These are phyloP conservation scores for Drosophila greeni DNA, from an alignment of 2,888 invertebrate species.

Conservation along the genomic window DNA sequence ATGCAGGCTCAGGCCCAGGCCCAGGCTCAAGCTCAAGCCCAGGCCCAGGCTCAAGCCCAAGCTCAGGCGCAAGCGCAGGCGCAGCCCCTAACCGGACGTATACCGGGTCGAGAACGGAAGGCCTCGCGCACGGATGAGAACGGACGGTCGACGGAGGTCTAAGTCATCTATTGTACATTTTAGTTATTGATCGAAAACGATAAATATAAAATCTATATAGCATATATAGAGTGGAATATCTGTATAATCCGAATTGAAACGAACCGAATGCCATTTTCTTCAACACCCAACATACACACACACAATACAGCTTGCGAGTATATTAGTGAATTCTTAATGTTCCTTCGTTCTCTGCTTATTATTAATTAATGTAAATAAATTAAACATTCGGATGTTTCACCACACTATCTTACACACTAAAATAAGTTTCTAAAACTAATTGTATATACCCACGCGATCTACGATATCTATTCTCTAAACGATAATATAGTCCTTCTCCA, in stretches of 20 bases:
- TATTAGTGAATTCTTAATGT: conserved; percentile 65
- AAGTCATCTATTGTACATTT: conserved; percentile 56
- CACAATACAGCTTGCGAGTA: conserved; percentile 41
- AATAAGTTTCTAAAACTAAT: conserved; percentile 70
- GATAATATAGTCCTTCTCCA: conserved; percentile 27
- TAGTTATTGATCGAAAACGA: conserved; percentile 50
- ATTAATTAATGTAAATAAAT: conserved; percentile 45
- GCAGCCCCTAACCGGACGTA: conserved; percentile 67
- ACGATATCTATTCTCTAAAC: conserved; percentile 48
- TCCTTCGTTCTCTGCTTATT: conserved; percentile 72
- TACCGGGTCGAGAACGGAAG: conserved; percentile 80
- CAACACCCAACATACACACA: conserved; percentile 41
- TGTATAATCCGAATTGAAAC: conserved; percentile 56
- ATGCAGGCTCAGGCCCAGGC: conserved; percentile 75
- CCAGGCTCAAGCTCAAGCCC: conserved; percentile 79
- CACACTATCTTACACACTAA: conserved; percentile 55
- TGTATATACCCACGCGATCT: conserved; percentile 60
- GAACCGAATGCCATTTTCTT: conserved; percentile 65
- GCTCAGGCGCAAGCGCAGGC: conserved; percentile 75
- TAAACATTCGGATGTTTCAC: conserved; percentile 42
- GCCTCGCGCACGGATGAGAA: conserved; percentile 81
- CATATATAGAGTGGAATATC: conserved; percentile 35
- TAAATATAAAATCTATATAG: conserved; percentile 45
- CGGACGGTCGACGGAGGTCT: conserved; percentile 78
- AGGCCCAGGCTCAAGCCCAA: conserved; percentile 78